Evolutionary conservation across 2,888 invertebrate genomes (phyloP).

Genomic region (Junonia oenone): DNA sequence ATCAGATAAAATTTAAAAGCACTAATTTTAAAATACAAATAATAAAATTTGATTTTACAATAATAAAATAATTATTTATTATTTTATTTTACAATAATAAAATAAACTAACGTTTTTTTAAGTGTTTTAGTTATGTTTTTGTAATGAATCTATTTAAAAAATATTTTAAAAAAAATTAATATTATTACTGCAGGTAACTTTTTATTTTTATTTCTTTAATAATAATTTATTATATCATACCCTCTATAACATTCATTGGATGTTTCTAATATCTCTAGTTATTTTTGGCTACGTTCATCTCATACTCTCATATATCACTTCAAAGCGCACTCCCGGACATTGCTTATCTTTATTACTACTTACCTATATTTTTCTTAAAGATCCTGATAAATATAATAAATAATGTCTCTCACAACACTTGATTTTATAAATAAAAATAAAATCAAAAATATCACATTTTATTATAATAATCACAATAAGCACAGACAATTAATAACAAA

Average conservation of each 20-base stretch:
- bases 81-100: no score
- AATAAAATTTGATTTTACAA: no score
- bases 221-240: constrained; percentile 12
- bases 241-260: constrained; percentile 16
- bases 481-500: constrained; percentile 1
- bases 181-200: no score
- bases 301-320: constrained; percentile 54
- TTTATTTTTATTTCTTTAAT: constrained; percentile 4
- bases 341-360: constrained; percentile 56
- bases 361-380: constrained; percentile 27
- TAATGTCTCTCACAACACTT: constrained; percentile 16
- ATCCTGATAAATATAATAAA: constrained; percentile 29
- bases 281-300: constrained; percentile 53
- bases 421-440: neutral
- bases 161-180: no score
- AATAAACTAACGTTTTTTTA: no score
- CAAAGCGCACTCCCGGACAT: constrained; percentile 49
- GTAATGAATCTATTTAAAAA: no score
- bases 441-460: neutral
- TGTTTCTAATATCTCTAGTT: constrained; percentile 33
- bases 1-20: no score
- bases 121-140: no score
- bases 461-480: constrained; percentile 1
- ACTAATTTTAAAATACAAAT: no score
- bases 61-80: no score